Evolutionary conservation across 2,113 vertebrate species (phyloP), one percentile per base, ranked within the genome.

Genomic region (Alaudala cheleensis): DNA sequence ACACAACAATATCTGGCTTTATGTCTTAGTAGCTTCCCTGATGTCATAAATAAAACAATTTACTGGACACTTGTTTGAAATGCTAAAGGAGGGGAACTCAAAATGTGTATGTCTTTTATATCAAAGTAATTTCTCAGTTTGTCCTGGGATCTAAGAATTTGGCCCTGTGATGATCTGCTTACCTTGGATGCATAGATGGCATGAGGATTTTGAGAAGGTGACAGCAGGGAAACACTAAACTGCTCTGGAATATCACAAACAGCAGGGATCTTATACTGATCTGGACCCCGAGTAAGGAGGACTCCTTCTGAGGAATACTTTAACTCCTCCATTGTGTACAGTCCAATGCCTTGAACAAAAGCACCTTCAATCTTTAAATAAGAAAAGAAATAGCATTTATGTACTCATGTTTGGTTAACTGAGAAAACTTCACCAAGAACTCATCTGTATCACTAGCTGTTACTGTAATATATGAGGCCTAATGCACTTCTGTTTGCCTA

Each of bases 171-270:
- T 39, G 15, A 17, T 29, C 29, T 72, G 54, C 96, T 97, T 95
- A 99, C 98, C 98, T 99, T 99, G 23, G 98, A 99, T 15, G 98
- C 98, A 90, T 99, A 99, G 97, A 99, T 98, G 77, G 98, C 98
- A 34, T 98, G 93, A 22, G 98, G 98, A 96, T 99, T 99, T 90
- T 97, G 21, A 14, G 96, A 96, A 91, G 98, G 66, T 2, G 98
- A 44, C 86, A 99, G 97, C 92, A 99, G 94, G 28, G 98, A 98
- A 62, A 99, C 96, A 53, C 98, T 98, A 58, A 99, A 97, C 26
- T 93, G 91, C 54, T 99, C 98, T 23, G 98, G 98, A 85, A 98
- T 86, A 64, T 99, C 98, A 86, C 98, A 99, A 39, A 99, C 94
- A 4, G 98, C 98, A 19, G 98, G 99, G 71, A 99, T 98, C 96